phyloP scores from a whole-genome alignment of 1,140 invertebrate genomes.

The Galendromus occidentalis region DNA sequence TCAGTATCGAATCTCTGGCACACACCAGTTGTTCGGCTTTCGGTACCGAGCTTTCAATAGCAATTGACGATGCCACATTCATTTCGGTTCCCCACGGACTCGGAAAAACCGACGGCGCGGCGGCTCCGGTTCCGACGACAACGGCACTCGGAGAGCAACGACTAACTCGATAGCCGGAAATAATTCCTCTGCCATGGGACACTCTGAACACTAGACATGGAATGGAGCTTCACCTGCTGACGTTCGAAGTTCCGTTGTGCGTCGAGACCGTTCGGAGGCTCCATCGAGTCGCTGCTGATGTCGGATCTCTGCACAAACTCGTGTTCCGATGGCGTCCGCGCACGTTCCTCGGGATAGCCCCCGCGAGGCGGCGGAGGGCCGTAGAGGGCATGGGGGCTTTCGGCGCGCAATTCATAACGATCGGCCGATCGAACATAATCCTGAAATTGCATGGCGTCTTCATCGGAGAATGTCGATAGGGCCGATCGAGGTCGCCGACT shows the following conservation, averaged over 20 bases:
- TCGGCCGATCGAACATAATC: background rate
- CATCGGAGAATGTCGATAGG: background rate
- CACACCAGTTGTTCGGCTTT: too few species aligned
- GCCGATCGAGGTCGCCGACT: background rate
- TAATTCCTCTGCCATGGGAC: too few species aligned
- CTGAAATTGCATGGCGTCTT: background rate
- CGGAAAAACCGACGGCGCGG: too few species aligned
- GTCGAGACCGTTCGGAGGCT: slow-evolving; percentile 34
- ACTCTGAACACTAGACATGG: slow-evolving; percentile 35
- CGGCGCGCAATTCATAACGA: background rate
- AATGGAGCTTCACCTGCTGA: slow-evolving; percentile 27
- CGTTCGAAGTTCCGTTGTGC: slow-evolving; percentile 31
- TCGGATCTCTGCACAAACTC: slow-evolving; percentile 36
- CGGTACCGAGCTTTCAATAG: too few species aligned
- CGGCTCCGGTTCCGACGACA: too few species aligned
- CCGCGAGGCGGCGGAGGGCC: background rate
- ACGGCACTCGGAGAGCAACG: too few species aligned
- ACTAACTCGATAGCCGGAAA: too few species aligned
- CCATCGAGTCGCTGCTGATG: slow-evolving; percentile 53
- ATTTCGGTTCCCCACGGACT: too few species aligned
- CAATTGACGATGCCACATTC: too few species aligned
- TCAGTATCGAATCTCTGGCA: too few species aligned
- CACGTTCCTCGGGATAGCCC: slow-evolving; percentile 12
- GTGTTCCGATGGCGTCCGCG: slow-evolving; percentile 6
- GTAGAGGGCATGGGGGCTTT: background rate